Evolutionary conservation across 1,140 invertebrate species (phyloP), one percentile per base, ranked within the genome.

Genomic region (Achatina immaculata): DNA sequence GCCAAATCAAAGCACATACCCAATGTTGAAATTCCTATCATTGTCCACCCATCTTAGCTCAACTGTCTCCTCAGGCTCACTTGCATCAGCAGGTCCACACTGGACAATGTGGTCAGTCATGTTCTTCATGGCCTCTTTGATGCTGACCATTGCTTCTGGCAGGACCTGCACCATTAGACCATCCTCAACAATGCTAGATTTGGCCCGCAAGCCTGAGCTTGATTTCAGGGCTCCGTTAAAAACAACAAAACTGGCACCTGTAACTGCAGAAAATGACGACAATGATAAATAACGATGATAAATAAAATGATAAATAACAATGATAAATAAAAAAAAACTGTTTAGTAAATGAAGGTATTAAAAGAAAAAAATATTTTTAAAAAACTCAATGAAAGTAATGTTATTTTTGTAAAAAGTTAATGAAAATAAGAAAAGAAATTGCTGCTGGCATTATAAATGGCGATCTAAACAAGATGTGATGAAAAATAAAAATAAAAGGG

Each of bases 151-250:
- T 85, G 94, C 95, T 82, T 96, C 95, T 0, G 95, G 93, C 85
- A 95, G 93, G 80, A 97, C 95, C 90, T 96, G 95, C 21, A 96
- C 95, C 95, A 96, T 96, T 0, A 97, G 91, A 0, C 96, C 96
- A 91, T 97, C 96, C 90, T 97, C 96, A 3, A 97, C 95, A 82
- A 97, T 96, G 85, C 94, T 96, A 0, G 95, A 96, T 89, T 96
- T 97, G 0, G 95, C 96, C 6, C 94, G 94, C 28, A 96, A 87
- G n/a, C 95, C 95, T 85, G 95, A 94, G 62, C 94, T 94, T 31
- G 94, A 93, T 91, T 97, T 97, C 65, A 97, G 90, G 4, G 96
- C 95, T 40, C 96, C 96, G 90, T 96, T 97, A 83, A 97, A 95
- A 3, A 97, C 95, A 80, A 97, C 95, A 92, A 97, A 97, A 92